These are phyloP conservation scores for Cephalopachus bancanus DNA, from an alignment of 2,797 vertebrate species.

Conservation along the genomic window DNA sequence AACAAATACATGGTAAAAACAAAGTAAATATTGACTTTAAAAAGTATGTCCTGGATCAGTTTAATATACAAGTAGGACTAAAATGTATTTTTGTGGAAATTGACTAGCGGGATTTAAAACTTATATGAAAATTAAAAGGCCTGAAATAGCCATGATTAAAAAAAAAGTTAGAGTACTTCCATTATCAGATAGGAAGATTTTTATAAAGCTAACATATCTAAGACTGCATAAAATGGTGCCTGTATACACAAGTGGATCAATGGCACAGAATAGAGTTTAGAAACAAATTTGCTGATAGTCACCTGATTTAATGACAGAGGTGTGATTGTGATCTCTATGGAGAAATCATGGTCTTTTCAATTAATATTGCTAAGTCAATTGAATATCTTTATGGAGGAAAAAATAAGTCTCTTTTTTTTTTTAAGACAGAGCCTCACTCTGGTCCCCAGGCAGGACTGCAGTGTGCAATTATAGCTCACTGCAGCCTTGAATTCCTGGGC, in stretches of 20 bases:
- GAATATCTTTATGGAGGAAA: not conserved
- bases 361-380: not conserved
- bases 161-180: not conserved
- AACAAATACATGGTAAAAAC: not conserved
- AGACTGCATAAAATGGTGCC: not conserved
- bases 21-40: constrained; percentile 21
- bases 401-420: too few species aligned
- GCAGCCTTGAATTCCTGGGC: too few species aligned
- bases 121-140: constrained; percentile 3
- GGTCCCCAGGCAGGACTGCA: too few species aligned
- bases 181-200: constrained; percentile 33
- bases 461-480: too few species aligned
- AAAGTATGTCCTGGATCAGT: not conserved
- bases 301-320: constrained; percentile 15
- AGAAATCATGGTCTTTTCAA: not conserved
- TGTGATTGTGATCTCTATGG: not conserved
- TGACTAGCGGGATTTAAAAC: constrained; percentile 5
- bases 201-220: not conserved
- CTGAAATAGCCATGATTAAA: constrained; percentile 10
- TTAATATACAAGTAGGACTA: constrained; percentile 42
- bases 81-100: not conserved
- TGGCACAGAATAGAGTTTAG: not conserved
- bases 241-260: not conserved
- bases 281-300: constrained; percentile 11
- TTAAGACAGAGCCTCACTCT: too few species aligned